Base-by-base conservation (phyloP, 2,797 vertebrate genomes). In the Tenualosa ilisha region DNA sequence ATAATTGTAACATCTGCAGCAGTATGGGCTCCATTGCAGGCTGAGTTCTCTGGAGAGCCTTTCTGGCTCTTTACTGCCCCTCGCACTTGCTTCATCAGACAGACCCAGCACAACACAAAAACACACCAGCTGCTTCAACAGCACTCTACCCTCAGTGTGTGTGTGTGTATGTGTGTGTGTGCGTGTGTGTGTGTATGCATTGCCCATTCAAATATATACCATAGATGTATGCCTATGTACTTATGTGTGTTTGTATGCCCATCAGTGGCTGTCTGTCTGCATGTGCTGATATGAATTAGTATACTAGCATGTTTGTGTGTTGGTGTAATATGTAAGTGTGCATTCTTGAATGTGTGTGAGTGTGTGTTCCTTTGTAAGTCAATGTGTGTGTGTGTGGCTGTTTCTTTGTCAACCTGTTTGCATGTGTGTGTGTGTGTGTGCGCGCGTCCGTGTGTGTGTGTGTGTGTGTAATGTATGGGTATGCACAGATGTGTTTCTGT, bases 1-100 rank as follows among this genome's bases (percentile, higher is more conserved):
- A 94, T 93, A 91, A 94, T 94, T 94, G 92, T 86, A 94, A 93
- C 95, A 96, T 95, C 95, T 96, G 95, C 92, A 90, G 94, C 43
- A 61, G 90, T 90, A 88, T 85, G 87, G 85, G 85, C 83, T 83
- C 83, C 86, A 89, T 87, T 82, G 84, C 85, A 83, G 87, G 61
- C 53, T 84, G 51, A 88, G 83, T 68, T 85, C 89, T 92, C 92
- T 86, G 84, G 87, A 94, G 91, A 94, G 92, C 91, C 91, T 90
- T 91, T 91, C 89, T 92, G 92, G 91, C 93, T 93, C 90, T 91
- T 92, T 91, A 91, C 90, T 92, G 91, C 89, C 94, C 93, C 93
- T 94, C 93, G 93, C 91, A 94, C 87, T 90, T 92, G 91, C 92
- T 90, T 92, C 92, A 93, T 94, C 92, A 75, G 15, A 40, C 31